Evolutionary conservation across 2,113 vertebrate species (phyloP).

Genomic region (Emydocephalus ijimae): DNA sequence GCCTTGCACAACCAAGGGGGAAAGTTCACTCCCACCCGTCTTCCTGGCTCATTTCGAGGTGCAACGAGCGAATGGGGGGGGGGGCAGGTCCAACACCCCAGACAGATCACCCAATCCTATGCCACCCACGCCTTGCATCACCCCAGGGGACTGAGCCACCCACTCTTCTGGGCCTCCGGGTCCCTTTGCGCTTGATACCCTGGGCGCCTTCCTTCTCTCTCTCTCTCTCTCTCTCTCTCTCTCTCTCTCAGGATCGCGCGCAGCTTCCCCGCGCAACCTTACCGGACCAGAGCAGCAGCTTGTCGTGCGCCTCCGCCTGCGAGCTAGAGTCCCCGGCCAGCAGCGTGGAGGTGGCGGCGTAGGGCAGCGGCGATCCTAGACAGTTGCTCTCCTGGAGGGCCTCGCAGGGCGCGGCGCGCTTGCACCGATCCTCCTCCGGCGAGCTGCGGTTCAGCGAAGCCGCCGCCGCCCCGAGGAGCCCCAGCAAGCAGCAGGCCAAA

Average conservation of each 20-base stretch:
- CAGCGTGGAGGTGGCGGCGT: conserved; percentile 84
- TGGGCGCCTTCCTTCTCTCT: neutral
- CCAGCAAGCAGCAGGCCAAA: neutral
- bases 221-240: accelerated
- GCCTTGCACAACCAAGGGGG: too few species aligned
- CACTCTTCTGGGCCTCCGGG: neutral
- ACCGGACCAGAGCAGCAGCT: conserved; percentile 92
- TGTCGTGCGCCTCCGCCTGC: conserved; percentile 86
- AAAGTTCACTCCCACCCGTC: neutral
- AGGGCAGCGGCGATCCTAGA: conserved; percentile 86
- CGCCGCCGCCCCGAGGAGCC: conserved; percentile 59
- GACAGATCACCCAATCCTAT: neutral
- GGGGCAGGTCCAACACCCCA: neutral
- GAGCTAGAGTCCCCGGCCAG: conserved; percentile 86
- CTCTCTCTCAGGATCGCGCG: too few species aligned
- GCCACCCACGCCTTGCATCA: too few species aligned
- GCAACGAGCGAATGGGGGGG: neutral
- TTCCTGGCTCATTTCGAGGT: neutral
- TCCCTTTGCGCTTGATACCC: neutral
- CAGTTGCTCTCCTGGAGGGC: conserved; percentile 81
- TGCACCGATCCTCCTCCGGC: conserved; percentile 73
- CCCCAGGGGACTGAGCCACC: accelerated
- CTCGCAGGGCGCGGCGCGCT: conserved; percentile 82
- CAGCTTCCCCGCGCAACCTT: conserved; percentile 46
- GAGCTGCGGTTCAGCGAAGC: conserved; percentile 54